Evolutionary conservation across 2,113 vertebrate species (phyloP), one percentile per base, ranked within the genome.

Genomic region (Maylandia zebra): DNA sequence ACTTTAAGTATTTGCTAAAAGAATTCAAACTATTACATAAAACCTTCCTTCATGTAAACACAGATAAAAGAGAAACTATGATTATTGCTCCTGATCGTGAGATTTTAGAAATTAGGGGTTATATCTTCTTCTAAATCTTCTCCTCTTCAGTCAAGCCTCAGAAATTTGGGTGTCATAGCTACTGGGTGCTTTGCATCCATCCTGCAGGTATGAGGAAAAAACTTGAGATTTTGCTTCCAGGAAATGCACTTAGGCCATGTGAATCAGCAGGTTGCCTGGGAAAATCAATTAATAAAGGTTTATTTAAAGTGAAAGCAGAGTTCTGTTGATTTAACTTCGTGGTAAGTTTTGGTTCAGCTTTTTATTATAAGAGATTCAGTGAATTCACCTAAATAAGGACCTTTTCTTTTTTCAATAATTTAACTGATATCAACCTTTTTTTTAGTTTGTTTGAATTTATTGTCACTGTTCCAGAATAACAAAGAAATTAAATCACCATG

Each of bases 21-120:
- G 16, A 64, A 11, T 34, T 64, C 59, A 64, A 66, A n/a, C 1
- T 0, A 36, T 36, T 66, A 66, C 34, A 1, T 66, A 17, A 66
- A 36, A 22, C 19, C 34, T 38, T 66, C 34, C 34, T 66, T 38
- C 61, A 2, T n/a, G 17, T 66, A 66, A 22, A n/a, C 19, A 13
- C 10, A 0, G 4, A 66, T 66, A 13, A 22, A 66, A 66, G 6
- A 66, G 0, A 38, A 66, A 13, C 10, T n/a, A 3, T 64, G 59
- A 64, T 22, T 38, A 13, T 38, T 66, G 17, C 61, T 66, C 17
- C 61, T 66, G 32, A 66, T 10, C 1, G 1, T 38, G 61, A 38
- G 61, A 66, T 1, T 66, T 66, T n/a, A 38, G 19, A 66, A 38
- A 66, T 22, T 2, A 13, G 61, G 32, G 6, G 17, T 5, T 0